Percentiles rank a stretch among this genome's conserved stretches.
These are phyloP conservation scores for Helicolenus hilgendorfi DNA, from an alignment of 2,797 vertebrate species.

Conservation along the genomic window DNA sequence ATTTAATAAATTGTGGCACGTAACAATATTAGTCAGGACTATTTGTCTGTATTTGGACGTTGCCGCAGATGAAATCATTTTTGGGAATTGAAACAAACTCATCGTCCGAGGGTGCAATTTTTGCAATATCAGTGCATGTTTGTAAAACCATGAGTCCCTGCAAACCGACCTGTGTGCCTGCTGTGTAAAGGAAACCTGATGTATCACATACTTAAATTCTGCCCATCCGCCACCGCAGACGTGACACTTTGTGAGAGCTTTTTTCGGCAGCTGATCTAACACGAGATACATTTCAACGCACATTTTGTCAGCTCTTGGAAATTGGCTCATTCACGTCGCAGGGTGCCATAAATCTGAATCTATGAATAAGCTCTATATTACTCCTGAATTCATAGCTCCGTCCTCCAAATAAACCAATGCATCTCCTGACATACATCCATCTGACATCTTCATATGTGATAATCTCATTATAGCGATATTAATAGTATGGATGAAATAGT, in stretches of 20 bases:
- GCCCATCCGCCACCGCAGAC: constrained; percentile 3
- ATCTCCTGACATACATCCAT: neutral
- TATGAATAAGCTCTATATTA: neutral
- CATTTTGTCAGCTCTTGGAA: constrained; percentile 23
- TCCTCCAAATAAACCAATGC: neutral
- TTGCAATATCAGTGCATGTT: neutral
- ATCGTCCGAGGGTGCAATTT: neutral
- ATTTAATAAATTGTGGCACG: neutral
- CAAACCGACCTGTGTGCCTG: neutral
- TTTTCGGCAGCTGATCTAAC: constrained; percentile 24
- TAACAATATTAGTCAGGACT: neutral
- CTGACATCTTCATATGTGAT: neutral
- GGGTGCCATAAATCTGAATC: neutral
- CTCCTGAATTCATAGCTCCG: neutral
- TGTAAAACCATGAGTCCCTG: neutral
- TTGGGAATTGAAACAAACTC: neutral
- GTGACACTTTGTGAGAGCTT: neutral
- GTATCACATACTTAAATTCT: constrained; percentile 17
- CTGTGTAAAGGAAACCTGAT: neutral
- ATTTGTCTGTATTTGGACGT: neutral
- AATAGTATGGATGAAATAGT: neutral
- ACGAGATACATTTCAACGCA: constrained; percentile 7
- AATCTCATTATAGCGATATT: neutral
- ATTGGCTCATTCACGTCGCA: neutral
- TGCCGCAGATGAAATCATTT: neutral